phyloP scores from a whole-genome alignment of 2,113 vertebrate genomes.

The Rhea pennata region DNA sequence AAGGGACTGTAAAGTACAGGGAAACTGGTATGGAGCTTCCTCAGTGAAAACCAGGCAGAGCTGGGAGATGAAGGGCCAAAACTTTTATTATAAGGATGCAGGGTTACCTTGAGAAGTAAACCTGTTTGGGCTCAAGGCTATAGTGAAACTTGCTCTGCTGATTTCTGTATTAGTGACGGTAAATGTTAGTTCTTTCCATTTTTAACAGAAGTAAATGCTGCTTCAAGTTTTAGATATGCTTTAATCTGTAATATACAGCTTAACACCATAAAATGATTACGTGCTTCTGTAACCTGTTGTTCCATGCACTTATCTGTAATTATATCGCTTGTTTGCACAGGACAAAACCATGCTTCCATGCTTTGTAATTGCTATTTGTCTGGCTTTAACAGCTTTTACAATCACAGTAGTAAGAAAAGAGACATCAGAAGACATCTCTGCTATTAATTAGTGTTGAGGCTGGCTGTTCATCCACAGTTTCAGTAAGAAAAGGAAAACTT shows the following conservation, averaged over 20 bases:
- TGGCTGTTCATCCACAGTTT: background rate
- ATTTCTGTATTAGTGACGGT: background rate
- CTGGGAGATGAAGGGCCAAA: background rate
- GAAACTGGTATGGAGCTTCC: background rate
- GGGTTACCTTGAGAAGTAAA: background rate
- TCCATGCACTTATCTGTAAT: constrained; percentile 9
- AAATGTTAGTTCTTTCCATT: background rate
- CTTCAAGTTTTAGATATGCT: background rate
- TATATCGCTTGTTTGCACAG: constrained; percentile 33
- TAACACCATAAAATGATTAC: constrained; percentile 9
- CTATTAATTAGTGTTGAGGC: constrained; percentile 4
- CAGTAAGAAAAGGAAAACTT: constrained; percentile 6
- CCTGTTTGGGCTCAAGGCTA: background rate
- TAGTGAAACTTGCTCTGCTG: background rate
- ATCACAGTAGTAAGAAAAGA: background rate
- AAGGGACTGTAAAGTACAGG: background rate
- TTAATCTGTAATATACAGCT: constrained; percentile 8
- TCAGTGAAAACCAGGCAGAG: background rate
- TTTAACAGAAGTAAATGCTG: background rate
- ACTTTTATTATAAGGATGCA: background rate
- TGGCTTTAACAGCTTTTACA: constrained; percentile 34
- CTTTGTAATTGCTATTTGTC: background rate
- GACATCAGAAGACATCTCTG: background rate
- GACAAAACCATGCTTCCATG: background rate
- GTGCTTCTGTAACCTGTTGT: constrained; percentile 30